phyloP scores from a whole-genome alignment of 2,797 vertebrate species.

The Schizopygopsis malacanthus region DNA sequence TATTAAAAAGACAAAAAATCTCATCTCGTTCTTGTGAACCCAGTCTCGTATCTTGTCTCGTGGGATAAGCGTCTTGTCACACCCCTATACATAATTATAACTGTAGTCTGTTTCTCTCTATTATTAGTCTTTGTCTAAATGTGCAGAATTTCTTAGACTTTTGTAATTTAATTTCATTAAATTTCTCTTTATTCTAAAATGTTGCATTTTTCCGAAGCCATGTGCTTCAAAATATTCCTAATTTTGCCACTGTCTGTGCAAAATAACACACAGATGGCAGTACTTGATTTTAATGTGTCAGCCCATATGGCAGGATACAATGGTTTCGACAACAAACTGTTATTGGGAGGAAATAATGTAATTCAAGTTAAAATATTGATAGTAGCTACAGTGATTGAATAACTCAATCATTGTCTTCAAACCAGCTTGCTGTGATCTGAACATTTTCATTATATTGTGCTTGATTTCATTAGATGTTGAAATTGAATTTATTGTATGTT shows the following conservation, averaged over 20 bases:
- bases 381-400: not conserved
- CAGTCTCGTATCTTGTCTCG: too few species aligned
- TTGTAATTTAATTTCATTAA: not conserved
- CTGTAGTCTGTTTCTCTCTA: too few species aligned
- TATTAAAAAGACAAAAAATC: too few species aligned
- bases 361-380: slow-evolving; percentile 7
- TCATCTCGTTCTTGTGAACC: too few species aligned
- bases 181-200: not conserved
- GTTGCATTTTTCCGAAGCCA: not conserved
- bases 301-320: not conserved
- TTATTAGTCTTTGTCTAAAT: not conserved
- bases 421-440: not conserved
- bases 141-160: not conserved
- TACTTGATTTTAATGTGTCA: slow-evolving; percentile 9
- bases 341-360: not conserved
- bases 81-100: too few species aligned
- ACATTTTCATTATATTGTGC: not conserved
- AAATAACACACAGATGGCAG: slow-evolving; percentile 4
- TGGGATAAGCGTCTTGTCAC: too few species aligned
- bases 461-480: not conserved
- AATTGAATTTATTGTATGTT: not conserved
- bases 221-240: not conserved
- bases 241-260: not conserved
- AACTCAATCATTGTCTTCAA: not conserved
- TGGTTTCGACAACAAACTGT: not conserved